Percentiles rank a stretch among this genome's conserved stretches.
phyloP scores from a whole-genome alignment of 1,140 invertebrate genomes.

The Geopemphigus sp. region DNA sequence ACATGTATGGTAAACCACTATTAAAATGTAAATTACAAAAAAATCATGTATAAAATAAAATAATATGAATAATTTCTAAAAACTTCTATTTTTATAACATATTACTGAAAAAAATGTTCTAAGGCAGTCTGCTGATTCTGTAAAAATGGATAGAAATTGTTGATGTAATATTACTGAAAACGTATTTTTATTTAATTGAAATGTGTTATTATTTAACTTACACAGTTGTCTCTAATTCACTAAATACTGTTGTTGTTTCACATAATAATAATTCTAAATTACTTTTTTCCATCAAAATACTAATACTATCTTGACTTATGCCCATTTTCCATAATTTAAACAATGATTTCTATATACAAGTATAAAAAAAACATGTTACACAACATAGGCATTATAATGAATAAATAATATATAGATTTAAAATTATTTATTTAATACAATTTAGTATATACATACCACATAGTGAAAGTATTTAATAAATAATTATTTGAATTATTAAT shows the following conservation, averaged over 20 bases:
- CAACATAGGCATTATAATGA: too few species aligned
- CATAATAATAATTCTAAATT: conserved; percentile 41
- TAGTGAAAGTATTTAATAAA: too few species aligned
- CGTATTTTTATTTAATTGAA: background rate
- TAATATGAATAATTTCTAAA: background rate
- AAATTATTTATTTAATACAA: too few species aligned
- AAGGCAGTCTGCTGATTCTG: conserved; percentile 7
- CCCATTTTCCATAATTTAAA: conserved; percentile 35
- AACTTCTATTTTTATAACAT: background rate
- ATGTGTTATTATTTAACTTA: background rate
- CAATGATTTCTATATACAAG: conserved; percentile 21
- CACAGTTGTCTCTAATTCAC: conserved; percentile 42
- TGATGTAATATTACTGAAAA: background rate
- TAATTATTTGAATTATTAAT: too few species aligned
- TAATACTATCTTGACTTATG: conserved; percentile 17
- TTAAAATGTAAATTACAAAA: background rate
- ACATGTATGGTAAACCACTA: too few species aligned
- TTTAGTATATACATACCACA: too few species aligned
- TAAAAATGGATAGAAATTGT: background rate
- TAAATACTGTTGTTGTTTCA: conserved; percentile 40
- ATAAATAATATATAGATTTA: too few species aligned
- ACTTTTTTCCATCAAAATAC: conserved; percentile 26
- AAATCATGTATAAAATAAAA: background rate
- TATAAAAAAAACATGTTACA: background rate
- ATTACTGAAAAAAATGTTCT: too few species aligned